Base-by-base conservation (phyloP, 1,140 invertebrate species). In the Reticulitermes speratus region DNA sequence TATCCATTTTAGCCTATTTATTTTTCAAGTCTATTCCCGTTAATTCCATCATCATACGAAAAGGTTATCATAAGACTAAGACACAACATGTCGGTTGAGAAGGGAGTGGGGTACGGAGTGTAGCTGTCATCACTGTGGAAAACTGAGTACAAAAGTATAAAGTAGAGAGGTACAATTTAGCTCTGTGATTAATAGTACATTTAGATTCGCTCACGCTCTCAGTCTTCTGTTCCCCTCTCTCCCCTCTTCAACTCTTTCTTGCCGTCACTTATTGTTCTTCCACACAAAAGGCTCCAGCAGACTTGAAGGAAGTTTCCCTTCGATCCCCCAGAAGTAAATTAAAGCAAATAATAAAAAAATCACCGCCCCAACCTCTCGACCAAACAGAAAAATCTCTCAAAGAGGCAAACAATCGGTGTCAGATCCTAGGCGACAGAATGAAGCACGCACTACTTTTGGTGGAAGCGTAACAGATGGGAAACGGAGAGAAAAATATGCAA, bases 221-320 rank as follows among this genome's bases (percentile, higher is more conserved):
- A 75, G 8, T 7, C 25, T 75, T 30, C 65, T 30, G 19, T 65
- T 8, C 21, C 7, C n/a, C n/a, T 12, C n/a, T 2, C 6, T 30
- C 6, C 65, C 16, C n/a, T 30, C 14, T 16, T 75, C 59, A 65
- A 75, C 65, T 75, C 65, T 75, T 75, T 75, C 65, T 75, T 75
- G 65, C 25, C n/a, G 3, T 75, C 25, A 75, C 65, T 75, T 75
- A 75, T 75, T 75, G 65, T 75, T 25, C 65, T 75, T 30, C n/a
- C 65, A 75, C n/a, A 75, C 65, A 75, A 75, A 11, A 75, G 65
- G 65, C 65, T 30, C 65, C 65, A 75, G 65, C 65, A 30, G 65
- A 75, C 65, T 75, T 75, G 65, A 75, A 25, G 65, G n/a, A 75
- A 75, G 25, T 75, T 75, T 75, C 65, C n/a, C 65, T 75, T 30